phyloP scores from a whole-genome alignment of 2,888 invertebrate species.

The Drosophila differens region DNA sequence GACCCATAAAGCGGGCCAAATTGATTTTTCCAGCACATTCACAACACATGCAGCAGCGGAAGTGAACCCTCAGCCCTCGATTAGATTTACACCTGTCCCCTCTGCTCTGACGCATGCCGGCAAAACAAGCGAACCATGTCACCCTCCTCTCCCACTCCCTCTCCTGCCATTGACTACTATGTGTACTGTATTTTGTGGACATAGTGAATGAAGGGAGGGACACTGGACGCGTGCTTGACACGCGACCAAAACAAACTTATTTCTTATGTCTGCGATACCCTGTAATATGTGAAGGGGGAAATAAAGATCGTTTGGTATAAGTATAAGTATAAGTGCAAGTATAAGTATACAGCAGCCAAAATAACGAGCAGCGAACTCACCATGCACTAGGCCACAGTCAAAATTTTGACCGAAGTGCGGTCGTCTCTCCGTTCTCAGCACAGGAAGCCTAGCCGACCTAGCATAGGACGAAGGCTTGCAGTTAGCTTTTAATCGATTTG shows the following conservation, averaged over 20 bases:
- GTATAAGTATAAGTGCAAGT: background rate
- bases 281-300: background rate
- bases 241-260: conserved; percentile 62
- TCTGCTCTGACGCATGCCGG: conserved; percentile 8
- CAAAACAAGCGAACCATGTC: conserved; percentile 41
- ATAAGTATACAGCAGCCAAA: no score
- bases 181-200: background rate
- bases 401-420: background rate
- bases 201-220: conserved; percentile 26
- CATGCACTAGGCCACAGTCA: no score
- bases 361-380: no score
- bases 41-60: conserved; percentile 11
- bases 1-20: conserved; percentile 51
- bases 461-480: background rate
- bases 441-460: background rate
- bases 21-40: conserved; percentile 50
- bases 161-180: background rate
- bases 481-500: background rate
- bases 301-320: background rate
- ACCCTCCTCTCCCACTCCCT: conserved; percentile 5
- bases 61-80: conserved; percentile 5
- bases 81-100: conserved; percentile 42
- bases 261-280: conserved; percentile 26
- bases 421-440: background rate
- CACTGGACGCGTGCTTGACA: conserved; percentile 48